phyloP scores from a whole-genome alignment of 2,888 invertebrate species.

The Drosophila gaucha region DNA sequence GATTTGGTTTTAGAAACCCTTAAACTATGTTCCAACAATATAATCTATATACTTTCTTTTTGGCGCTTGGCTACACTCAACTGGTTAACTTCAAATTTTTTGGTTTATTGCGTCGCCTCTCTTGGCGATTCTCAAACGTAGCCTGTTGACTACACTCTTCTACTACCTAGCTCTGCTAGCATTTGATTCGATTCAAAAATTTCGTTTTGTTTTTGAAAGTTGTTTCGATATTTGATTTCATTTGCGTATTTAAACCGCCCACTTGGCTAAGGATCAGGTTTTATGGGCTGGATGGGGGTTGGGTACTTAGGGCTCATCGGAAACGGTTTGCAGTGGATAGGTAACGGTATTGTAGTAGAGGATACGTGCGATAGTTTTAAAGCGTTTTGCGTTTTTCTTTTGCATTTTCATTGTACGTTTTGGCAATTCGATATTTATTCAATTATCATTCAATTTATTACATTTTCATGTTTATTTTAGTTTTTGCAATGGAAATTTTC shows the following conservation, averaged over 20 bases:
- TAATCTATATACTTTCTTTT: conserved; percentile 35
- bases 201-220: conserved; percentile 70
- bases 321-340: conserved; percentile 80
- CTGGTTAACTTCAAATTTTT: conserved; percentile 19
- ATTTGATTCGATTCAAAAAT: conserved; percentile 26
- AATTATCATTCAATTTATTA: conserved; percentile 32
- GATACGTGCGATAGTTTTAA: conserved; percentile 84
- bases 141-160: conserved; percentile 30
- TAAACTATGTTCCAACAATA: conserved; percentile 67
- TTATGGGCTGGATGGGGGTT: conserved; percentile 23
- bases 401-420: conserved; percentile 75
- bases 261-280: conserved; percentile 58
- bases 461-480: conserved; percentile 23
- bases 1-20: conserved; percentile 66
- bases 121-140: conserved; percentile 39
- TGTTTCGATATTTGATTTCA: conserved; percentile 56
- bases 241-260: conserved; percentile 60
- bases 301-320: conserved; percentile 74
- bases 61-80: conserved; percentile 8
- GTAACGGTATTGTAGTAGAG: conserved; percentile 83
- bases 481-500: conserved; percentile 35
- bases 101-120: conserved; percentile 19
- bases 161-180: conserved; percentile 24
- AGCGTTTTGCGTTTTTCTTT: conserved; percentile 84
- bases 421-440: conserved; percentile 41